These are phyloP conservation scores for Brachionus asplanchnoidis DNA, from an alignment of 1,140 invertebrate genomes.

Conservation along the genomic window DNA sequence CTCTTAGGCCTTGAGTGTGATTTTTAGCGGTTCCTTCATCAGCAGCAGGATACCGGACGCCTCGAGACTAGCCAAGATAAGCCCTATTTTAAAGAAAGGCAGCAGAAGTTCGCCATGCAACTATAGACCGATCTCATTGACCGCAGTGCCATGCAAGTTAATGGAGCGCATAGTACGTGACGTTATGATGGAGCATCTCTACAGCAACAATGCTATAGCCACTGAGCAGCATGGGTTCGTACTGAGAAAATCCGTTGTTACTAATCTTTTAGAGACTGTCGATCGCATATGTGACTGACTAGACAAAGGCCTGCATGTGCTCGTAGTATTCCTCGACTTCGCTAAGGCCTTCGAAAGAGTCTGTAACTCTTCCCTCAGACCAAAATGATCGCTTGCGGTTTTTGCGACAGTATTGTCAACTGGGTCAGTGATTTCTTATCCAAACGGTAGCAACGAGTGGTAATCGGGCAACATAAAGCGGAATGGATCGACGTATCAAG, in stretches of 20 bases:
- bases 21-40: neutral
- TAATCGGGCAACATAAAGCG: neutral
- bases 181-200: neutral
- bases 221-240: neutral
- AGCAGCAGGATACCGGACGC: neutral
- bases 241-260: neutral
- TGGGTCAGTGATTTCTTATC: neutral
- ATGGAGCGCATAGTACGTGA: neutral
- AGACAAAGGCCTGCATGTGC: neutral
- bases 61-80: neutral
- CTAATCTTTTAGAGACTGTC: neutral
- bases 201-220: neutral
- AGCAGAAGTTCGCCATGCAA: neutral
- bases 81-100: constrained; percentile 7
- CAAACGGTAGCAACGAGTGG: neutral
- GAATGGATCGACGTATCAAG: neutral
- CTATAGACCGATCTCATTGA: neutral
- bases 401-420: neutral
- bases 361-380: no score
- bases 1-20: neutral
- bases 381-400: neutral
- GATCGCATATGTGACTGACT: no score
- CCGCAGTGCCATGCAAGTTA: no score
- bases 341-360: neutral
- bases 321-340: neutral